Evolutionary conservation across 23 tunicate genomes (phyloP), one percentile per base, ranked within the genome.

Genomic region (Botrylloides violaceus): DNA sequence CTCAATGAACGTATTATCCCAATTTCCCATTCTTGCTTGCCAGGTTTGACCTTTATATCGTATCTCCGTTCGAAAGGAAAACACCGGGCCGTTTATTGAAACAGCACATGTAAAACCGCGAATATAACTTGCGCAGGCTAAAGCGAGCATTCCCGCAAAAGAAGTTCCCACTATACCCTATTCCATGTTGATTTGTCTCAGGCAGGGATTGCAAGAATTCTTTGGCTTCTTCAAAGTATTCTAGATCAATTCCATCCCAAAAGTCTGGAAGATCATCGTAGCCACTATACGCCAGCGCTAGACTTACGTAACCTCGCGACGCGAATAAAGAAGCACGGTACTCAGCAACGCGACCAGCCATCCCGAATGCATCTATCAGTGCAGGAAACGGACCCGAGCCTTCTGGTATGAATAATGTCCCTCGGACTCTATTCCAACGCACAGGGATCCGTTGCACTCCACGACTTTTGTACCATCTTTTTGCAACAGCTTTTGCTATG

Each of bases 381-480:
- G 74, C 74, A 5, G 74, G 74, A 23, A 68, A 68, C 6, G 74
- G 74, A 35, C 74, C 74, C 26, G 34, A 19, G 2, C 74, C 74
- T 1, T 26, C 12, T 5, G 74, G 74, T 36, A 68, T 23, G 32
- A 68, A 68, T 39, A 68, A 31, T 7, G 74, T 68, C 20, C 58
- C 74, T 4, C 74, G 60, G 9, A 68, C 49, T 36, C 74, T 35
- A 4, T 43, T 43, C 15, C 36, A 19, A 6, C 59, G 43, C 1
- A 68, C 74, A 19, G 74, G 58, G 6, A 31, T n/a, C 7, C 74
- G 21, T 24, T 21, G 43, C 6, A 68, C 74, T 6, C 30, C 57
- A 5, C 4, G 26, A n/a, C 29, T 43, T 68, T 34, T 68, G 74
- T 68, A 68, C 74, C 59, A 36, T 43, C 74, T 18, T 31, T 18